These are phyloP conservation scores for Agraylea sexmaculata DNA, from an alignment of 1,140 invertebrate species.

Conservation along the genomic window DNA sequence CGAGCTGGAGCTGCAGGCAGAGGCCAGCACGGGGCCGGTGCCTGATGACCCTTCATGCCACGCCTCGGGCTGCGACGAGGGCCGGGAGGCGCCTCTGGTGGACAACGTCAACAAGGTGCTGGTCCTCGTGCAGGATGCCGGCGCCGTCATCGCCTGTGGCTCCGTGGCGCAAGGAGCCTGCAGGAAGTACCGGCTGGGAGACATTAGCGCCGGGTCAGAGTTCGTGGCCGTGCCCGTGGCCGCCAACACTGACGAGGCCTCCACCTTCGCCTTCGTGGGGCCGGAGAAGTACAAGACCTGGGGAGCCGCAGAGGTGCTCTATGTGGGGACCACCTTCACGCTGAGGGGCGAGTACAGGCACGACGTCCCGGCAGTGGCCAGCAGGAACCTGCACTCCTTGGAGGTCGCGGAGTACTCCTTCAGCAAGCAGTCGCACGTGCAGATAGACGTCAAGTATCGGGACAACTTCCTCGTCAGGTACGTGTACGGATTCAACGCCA, in stretches of 20 bases:
- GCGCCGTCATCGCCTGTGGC: constrained; percentile 76
- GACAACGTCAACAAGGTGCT: constrained; percentile 89
- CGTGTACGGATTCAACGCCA: constrained; percentile 90
- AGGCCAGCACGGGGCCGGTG: constrained; percentile 58
- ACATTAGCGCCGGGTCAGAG: constrained; percentile 64
- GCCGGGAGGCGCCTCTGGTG: constrained; percentile 51
- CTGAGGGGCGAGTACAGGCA: constrained; percentile 86
- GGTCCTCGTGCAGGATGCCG: constrained; percentile 70
- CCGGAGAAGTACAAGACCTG: constrained; percentile 73
- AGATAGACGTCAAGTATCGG: constrained; percentile 86
- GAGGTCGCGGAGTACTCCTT: constrained; percentile 75
- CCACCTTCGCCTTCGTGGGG: constrained; percentile 89
- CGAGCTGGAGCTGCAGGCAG: constrained; percentile 56
- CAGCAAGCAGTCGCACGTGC: constrained; percentile 74
- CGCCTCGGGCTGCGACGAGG: constrained; percentile 62
- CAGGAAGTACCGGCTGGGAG: constrained; percentile 68
- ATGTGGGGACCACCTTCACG: constrained; percentile 90
- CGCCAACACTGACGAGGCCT: constrained; percentile 82
- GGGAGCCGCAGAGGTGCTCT: constrained; percentile 69
- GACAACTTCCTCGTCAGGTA: constrained; percentile 93
- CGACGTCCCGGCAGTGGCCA: constrained; percentile 85
- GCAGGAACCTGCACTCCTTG: constrained; percentile 65
- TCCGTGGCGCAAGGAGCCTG: constrained; percentile 81
- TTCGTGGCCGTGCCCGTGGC: constrained; percentile 72
- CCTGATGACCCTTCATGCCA: constrained; percentile 80